Percentiles rank a stretch among this genome's conserved stretches.
Evolutionary conservation across 2,888 invertebrate species (phyloP).

Genomic region (Papilio gigon): DNA sequence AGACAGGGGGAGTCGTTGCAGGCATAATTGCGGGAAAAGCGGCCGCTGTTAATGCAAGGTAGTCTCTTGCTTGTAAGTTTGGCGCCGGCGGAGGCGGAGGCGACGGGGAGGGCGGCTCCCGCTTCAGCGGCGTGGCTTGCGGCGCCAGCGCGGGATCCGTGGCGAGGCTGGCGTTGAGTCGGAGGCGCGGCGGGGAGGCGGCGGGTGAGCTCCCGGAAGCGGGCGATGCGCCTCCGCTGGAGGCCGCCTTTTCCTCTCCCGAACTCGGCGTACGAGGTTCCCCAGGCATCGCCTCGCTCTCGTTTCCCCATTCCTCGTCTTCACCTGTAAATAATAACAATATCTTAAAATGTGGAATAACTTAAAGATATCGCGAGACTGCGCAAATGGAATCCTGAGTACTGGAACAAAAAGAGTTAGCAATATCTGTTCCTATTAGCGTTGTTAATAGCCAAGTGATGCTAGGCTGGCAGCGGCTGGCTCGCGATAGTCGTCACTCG

Average conservation of each 20-base stretch:
- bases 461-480: constrained; percentile 65
- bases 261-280: constrained; percentile 80
- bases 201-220: constrained; percentile 65
- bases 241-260: constrained; percentile 70
- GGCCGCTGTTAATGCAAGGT: constrained; percentile 78
- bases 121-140: constrained; percentile 82
- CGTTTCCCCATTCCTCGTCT: constrained; percentile 86
- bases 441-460: constrained; percentile 75
- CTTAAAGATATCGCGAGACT: constrained; percentile 41
- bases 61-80: constrained; percentile 68
- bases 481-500: constrained; percentile 77
- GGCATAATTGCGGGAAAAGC: constrained; percentile 66
- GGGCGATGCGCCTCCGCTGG: constrained; percentile 68
- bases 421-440: constrained; percentile 74
- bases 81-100: constrained; percentile 78
- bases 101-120: constrained; percentile 74
- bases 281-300: constrained; percentile 82
- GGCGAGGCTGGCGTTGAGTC: constrained; percentile 89
- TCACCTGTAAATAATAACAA: constrained; percentile 81
- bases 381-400: constrained; percentile 54
- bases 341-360: constrained; percentile 40
- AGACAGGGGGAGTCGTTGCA: constrained; percentile 68
- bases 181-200: constrained; percentile 84
- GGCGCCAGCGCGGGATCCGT: constrained; percentile 91
- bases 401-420: constrained; percentile 56